phyloP scores from a whole-genome alignment of 2,797 vertebrate genomes.

The Danio kyathit region DNA sequence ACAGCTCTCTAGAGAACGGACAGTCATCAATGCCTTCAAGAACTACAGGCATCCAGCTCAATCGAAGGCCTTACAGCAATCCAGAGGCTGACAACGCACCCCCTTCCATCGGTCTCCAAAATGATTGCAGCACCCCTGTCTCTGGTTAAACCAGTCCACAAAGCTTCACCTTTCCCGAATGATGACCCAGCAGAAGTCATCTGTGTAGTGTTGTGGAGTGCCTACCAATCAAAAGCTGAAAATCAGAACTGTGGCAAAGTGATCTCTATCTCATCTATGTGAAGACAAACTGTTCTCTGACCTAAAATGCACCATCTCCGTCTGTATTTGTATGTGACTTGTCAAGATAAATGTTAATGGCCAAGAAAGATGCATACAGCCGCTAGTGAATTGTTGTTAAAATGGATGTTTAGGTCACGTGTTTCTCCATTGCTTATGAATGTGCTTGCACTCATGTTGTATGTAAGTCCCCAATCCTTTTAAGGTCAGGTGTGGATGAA shows the following conservation, averaged over 20 bases:
- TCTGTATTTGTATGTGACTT: constrained; percentile 13
- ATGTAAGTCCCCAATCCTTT: constrained; percentile 9
- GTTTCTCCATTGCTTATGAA: background rate
- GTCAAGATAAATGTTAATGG: background rate
- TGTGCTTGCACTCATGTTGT: background rate
- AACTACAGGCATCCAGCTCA: constrained; percentile 69
- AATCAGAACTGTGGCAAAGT: constrained; percentile 17
- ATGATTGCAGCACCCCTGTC: constrained; percentile 27
- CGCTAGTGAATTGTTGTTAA: constrained; percentile 28
- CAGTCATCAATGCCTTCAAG: constrained; percentile 66
- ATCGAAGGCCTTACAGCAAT: constrained; percentile 45
- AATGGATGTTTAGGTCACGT: constrained; percentile 15
- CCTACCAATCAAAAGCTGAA: constrained; percentile 18
- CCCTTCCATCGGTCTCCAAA: constrained; percentile 42
- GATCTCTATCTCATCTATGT: constrained; percentile 1
- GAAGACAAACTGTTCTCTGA: constrained; percentile 15
- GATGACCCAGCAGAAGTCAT: background rate
- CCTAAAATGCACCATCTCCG: background rate
- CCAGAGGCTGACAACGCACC: background rate
- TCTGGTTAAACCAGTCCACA: constrained; percentile 9
- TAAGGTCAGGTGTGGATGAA: background rate
- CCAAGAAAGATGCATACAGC: background rate
- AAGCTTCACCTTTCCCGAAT: background rate
- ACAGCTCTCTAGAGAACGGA: constrained; percentile 58
- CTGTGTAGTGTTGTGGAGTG: constrained; percentile 19